Evolutionary conservation across 2,888 invertebrate genomes (phyloP), one percentile per base, ranked within the genome.

Genomic region (Spilosoma lubricipeda): DNA sequence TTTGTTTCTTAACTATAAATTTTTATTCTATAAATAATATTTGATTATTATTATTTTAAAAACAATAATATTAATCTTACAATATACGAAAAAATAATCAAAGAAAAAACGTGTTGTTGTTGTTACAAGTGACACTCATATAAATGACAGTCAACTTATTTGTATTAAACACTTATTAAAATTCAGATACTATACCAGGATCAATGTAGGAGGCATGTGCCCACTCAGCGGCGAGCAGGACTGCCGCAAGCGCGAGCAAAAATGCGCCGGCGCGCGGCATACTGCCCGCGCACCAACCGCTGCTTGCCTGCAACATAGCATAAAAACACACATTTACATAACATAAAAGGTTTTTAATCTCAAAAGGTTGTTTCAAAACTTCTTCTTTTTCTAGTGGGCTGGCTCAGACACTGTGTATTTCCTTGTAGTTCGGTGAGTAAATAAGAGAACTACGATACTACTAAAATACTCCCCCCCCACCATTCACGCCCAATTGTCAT

Each of bases 231-330:
- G 94, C 93, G 81, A 95, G 91, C 83, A 94, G 87, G 79, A 94
- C 90, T 78, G 91, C 94, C 92, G 94, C 94, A 77, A 95, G 88
- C 90, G 93, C 94, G 93, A 95, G 92, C 91, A 95, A 78, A 64
- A 95, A 78, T 79, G 93, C 92, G 94, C 94, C 91, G 91, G 93
- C 93, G 94, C 94, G 95, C 95, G 94, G 94, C 95, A 95, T 95
- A 78, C 87, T 94, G 93, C 90, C 86, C 85, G 82, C 87, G 80
- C 87, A 83, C 87, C 90, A 89, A 90, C 91, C 93, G 93, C 94
- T 93, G 92, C 90, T 92, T 89, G 85, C 89, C 94, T 94, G 90
- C 11, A 82, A 85, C 72, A 72, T 15, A 66, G 9, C 20, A 7
- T 45, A 66, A 27, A 52, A 13, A 36, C 39, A 65, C 11, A 42